Conservation (phyloP, 2,797 vertebrate genomes). For the Arrhamphus sclerolepis region DNA sequence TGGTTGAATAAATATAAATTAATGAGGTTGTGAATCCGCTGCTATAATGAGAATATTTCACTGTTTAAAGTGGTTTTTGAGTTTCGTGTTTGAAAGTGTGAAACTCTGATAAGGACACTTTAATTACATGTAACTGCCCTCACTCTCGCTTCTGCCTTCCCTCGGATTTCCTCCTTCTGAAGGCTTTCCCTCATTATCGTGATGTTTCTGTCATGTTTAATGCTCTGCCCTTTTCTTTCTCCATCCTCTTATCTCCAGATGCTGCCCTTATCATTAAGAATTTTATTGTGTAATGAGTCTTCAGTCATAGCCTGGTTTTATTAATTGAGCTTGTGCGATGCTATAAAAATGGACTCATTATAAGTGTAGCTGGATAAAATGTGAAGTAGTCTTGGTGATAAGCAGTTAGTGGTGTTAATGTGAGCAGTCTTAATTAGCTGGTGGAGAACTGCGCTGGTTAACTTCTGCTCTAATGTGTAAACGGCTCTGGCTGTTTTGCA, state of each 20-base stretch:
- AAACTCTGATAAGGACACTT: constrained; percentile 4
- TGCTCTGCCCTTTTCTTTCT: constrained; percentile 1
- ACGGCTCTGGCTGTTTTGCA: constrained; percentile 41
- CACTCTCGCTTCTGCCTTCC: constrained; percentile 20
- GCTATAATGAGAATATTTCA: no score
- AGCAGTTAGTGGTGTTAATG: no score
- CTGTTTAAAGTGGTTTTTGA: not conserved
- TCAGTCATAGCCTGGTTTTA: fast-evolving
- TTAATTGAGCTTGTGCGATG: not conserved
- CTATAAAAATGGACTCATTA: not conserved
- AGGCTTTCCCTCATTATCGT: constrained; percentile 14
- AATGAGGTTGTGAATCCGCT: not conserved
- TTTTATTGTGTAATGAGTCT: not conserved
- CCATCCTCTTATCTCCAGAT: not conserved
- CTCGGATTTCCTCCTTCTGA: constrained; percentile 10
- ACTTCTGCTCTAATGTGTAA: constrained; percentile 32
- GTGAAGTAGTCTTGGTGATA: no score
- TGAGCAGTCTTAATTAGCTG: no score
- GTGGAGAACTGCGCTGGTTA: not conserved
- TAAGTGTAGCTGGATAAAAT: not conserved
- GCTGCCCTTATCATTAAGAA: not conserved
- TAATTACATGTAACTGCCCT: constrained; percentile 36
- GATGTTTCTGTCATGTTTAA: not conserved
- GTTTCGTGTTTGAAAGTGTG: not conserved
- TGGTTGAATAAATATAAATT: not conserved